Conservation (phyloP, 2,113 vertebrate genomes). For the Platycercus adscitus region DNA sequence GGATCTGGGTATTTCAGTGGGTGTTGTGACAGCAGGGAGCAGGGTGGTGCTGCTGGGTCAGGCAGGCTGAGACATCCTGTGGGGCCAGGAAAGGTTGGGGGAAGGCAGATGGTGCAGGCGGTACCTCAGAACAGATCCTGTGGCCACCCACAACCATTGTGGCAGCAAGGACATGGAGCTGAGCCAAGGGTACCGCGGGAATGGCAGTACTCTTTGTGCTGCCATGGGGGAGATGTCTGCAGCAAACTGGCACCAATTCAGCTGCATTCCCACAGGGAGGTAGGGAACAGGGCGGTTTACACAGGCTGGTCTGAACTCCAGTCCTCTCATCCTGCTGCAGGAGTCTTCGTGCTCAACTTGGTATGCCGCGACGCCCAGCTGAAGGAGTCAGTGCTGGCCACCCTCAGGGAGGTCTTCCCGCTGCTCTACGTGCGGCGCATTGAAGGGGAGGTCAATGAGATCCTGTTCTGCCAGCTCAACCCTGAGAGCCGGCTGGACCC, state of each 20-base stretch:
- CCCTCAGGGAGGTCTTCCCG: slow-evolving; percentile 80
- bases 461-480: slow-evolving; percentile 80
- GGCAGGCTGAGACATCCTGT: neutral
- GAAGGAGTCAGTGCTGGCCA: slow-evolving; percentile 81
- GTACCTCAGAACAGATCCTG: neutral
- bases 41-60: neutral
- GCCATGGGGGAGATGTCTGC: fast-evolving
- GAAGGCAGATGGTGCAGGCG: neutral
- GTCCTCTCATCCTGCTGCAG: slow-evolving; percentile 58
- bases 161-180: neutral
- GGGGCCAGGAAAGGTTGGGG: neutral
- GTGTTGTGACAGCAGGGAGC: neutral
- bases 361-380: slow-evolving; percentile 87
- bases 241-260: neutral
- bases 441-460: slow-evolving; percentile 91
- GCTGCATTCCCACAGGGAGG: neutral
- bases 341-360: slow-evolving; percentile 92
- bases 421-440: slow-evolving; percentile 82
- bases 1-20: neutral
- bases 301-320: fast-evolving
- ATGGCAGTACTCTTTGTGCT: neutral
- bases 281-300: fast-evolving
- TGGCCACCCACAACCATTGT: fast-evolving
- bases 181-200: fast-evolving
- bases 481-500: neutral